Conservation (phyloP, 2,888 invertebrate genomes). For the Penaeus monodon region DNA sequence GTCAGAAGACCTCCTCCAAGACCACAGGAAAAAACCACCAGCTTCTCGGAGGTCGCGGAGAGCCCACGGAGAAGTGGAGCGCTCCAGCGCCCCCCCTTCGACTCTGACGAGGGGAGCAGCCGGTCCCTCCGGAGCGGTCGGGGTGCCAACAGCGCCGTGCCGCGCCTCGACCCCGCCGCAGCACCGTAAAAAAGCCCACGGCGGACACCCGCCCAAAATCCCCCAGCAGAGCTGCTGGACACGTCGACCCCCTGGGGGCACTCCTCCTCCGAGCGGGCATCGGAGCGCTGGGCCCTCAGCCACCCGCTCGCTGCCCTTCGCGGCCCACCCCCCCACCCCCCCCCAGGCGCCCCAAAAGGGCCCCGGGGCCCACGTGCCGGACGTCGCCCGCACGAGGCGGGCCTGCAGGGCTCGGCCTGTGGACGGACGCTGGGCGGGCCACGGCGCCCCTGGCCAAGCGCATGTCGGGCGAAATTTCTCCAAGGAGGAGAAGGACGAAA, state of each 20-base stretch:
- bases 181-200: constrained; percentile 58
- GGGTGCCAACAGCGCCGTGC: constrained; percentile 33
- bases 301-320: constrained; percentile 43
- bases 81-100: constrained; percentile 64
- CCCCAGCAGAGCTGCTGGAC: constrained; percentile 73
- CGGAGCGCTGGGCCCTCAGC: constrained; percentile 36
- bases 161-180: constrained; percentile 30
- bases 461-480: constrained; percentile 46
- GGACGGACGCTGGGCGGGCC: constrained; percentile 44
- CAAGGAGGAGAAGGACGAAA: constrained; percentile 34
- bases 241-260: constrained; percentile 70
- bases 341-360: constrained; percentile 8
- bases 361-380: constrained; percentile 8
- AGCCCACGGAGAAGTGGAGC: constrained; percentile 56
- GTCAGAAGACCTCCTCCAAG: constrained; percentile 53
- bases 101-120: constrained; percentile 63
- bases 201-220: constrained; percentile 61
- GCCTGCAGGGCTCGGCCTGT: constrained; percentile 32
- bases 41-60: constrained; percentile 48
- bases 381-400: constrained; percentile 40
- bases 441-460: constrained; percentile 44
- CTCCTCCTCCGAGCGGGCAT: constrained; percentile 46
- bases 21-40: constrained; percentile 45
- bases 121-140: constrained; percentile 24
- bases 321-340: constrained; percentile 37